phyloP scores from a whole-genome alignment of 2,113 vertebrate species.

The Macrotis lagotis region DNA sequence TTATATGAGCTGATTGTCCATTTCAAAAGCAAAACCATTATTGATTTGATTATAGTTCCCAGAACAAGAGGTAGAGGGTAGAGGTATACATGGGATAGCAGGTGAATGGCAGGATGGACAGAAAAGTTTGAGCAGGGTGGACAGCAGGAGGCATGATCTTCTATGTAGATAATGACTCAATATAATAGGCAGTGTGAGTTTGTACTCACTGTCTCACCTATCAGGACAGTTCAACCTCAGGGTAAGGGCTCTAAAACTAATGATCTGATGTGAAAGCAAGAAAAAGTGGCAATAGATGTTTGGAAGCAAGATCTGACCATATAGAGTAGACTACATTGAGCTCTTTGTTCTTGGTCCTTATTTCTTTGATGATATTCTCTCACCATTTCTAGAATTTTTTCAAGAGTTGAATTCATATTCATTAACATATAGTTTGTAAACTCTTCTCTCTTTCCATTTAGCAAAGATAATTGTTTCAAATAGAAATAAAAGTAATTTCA shows the following conservation, averaged over 20 bases:
- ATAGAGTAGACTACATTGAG: too few species aligned
- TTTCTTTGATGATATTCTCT: too few species aligned
- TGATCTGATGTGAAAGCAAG: background rate
- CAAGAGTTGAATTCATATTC: too few species aligned
- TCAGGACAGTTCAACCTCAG: background rate
- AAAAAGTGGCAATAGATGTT: too few species aligned
- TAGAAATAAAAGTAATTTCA: background rate
- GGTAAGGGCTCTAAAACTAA: background rate
- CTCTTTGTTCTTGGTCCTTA: too few species aligned
- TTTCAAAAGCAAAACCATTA: background rate
- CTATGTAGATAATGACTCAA: background rate
- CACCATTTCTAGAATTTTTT: too few species aligned
- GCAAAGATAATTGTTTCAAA: background rate
- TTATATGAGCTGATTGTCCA: background rate
- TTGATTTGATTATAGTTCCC: background rate
- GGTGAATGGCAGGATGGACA: background rate
- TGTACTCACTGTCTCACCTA: background rate
- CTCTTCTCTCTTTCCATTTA: too few species aligned
- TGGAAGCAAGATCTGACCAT: too few species aligned
- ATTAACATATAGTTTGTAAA: too few species aligned
- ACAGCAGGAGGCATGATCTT: background rate
- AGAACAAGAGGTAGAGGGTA: background rate
- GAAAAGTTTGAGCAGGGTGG: background rate
- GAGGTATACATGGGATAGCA: background rate
- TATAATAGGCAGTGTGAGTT: background rate